These are phyloP conservation scores for Galeopsomyia nigrocyanea DNA, from an alignment of 2,888 invertebrate genomes.

Conservation along the genomic window DNA sequence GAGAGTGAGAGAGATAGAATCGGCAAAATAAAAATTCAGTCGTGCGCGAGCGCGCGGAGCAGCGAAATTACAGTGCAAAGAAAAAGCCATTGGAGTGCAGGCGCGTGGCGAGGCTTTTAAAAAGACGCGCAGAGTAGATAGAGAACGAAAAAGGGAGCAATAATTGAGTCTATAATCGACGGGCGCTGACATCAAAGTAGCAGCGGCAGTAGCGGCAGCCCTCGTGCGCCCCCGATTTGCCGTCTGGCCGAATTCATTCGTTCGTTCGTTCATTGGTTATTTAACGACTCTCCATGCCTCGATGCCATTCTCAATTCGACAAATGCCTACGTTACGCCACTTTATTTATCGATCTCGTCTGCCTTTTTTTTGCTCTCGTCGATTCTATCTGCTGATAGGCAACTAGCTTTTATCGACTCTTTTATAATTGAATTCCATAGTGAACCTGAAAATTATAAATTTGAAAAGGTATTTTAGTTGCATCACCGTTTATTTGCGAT, in stretches of 20 bases:
- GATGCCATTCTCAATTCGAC: not conserved
- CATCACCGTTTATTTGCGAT: no score
- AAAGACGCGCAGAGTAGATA: slow-evolving; percentile 21
- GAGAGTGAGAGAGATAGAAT: not conserved
- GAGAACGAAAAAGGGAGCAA: slow-evolving; percentile 49
- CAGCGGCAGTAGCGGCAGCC: slow-evolving; percentile 47
- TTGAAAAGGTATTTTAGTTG: no score
- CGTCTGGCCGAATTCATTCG: slow-evolving; percentile 46
- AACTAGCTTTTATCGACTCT: no score
- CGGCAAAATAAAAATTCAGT: slow-evolving; percentile 14
- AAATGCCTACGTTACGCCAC: slow-evolving; percentile 3
- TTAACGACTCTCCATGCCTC: slow-evolving; percentile 42
- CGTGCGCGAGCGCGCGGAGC: not conserved
- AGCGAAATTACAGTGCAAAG: slow-evolving; percentile 34
- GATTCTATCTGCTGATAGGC: no score
- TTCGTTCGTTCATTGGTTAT: slow-evolving; percentile 49
- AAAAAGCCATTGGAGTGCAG: slow-evolving; percentile 23
- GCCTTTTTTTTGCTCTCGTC: no score
- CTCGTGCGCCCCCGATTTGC: slow-evolving; percentile 32
- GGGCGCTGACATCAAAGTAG: slow-evolving; percentile 58
- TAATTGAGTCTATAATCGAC: slow-evolving; percentile 61
- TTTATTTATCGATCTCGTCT: not conserved
- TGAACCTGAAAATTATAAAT: no score
- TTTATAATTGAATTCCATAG: no score
- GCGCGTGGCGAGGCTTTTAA: not conserved